phyloP scores from a whole-genome alignment of 2,797 vertebrate species.

The Helostoma temminkii region DNA sequence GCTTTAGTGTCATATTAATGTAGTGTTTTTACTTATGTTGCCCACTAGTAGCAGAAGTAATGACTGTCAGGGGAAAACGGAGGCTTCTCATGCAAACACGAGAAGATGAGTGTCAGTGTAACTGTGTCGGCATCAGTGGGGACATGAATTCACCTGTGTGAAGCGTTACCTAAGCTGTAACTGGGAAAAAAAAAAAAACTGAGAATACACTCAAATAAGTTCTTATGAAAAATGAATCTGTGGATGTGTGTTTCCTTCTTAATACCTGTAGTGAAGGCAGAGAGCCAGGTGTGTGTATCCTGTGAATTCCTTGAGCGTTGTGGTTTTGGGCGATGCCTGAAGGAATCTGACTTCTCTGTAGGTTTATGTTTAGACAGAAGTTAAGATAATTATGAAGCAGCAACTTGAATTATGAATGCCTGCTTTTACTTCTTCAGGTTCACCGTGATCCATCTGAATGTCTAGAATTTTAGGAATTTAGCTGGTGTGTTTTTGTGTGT shows the following conservation, averaged over 20 bases:
- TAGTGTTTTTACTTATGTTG: no score
- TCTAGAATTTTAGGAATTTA: constrained; percentile 60
- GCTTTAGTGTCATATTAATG: no score
- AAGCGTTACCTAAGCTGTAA: no score
- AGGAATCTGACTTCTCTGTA: constrained; percentile 28
- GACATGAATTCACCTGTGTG: no score
- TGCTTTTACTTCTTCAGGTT: constrained; percentile 44
- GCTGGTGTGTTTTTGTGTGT: constrained; percentile 18
- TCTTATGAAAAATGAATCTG: constrained; percentile 6
- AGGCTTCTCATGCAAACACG: no score
- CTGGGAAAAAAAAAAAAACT: no score
- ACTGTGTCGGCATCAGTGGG: no score
- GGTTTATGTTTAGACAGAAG: constrained; percentile 52
- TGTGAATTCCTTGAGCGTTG: constrained; percentile 18
- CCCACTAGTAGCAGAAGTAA: no score
- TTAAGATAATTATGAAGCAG: constrained; percentile 53
- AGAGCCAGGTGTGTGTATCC: constrained; percentile 23
- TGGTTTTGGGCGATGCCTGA: constrained; percentile 31
- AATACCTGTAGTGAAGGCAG: not conserved
- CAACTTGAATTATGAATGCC: constrained; percentile 42
- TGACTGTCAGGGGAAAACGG: no score
- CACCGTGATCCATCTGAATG: constrained; percentile 1
- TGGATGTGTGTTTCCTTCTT: not conserved
- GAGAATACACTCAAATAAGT: not conserved
- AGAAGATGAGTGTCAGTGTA: no score